phyloP scores from a whole-genome alignment of 2,888 invertebrate species.

The Volucella bombylans region DNA sequence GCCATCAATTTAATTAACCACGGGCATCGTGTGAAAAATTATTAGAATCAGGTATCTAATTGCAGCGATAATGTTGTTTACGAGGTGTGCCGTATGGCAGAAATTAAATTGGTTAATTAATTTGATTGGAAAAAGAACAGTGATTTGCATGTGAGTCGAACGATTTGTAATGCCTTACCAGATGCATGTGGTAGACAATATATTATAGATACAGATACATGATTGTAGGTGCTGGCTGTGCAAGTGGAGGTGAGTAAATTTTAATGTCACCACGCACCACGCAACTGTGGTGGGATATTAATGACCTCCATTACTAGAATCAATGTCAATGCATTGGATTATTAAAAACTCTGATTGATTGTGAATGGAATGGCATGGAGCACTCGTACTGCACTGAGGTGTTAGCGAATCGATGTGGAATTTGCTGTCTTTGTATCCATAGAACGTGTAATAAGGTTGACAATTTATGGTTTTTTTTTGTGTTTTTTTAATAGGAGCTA shows the following conservation, averaged over 20 bases:
- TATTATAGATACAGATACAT: neutral
- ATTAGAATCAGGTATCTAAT: conserved; percentile 67
- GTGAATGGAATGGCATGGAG: conserved; percentile 25
- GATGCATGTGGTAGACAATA: conserved; percentile 17
- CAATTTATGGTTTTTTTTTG: no score
- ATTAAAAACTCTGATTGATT: conserved; percentile 48
- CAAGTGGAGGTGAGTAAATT: conserved; percentile 32
- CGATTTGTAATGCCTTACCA: conserved; percentile 55
- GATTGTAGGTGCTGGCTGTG: neutral
- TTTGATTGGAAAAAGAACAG: conserved; percentile 56
- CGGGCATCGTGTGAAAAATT: conserved; percentile 72
- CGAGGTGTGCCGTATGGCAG: conserved; percentile 72
- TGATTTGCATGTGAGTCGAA: conserved; percentile 61
- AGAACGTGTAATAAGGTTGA: neutral
- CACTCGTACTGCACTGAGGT: no score
- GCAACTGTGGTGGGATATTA: conserved; percentile 36
- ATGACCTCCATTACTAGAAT: conserved; percentile 56
- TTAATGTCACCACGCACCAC: conserved; percentile 48
- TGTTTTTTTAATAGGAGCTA: no score
- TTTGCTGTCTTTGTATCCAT: conserved; percentile 2
- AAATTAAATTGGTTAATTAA: conserved; percentile 71
- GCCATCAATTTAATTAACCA: conserved; percentile 66
- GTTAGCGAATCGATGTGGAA: conserved; percentile 2
- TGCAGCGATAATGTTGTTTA: conserved; percentile 70
- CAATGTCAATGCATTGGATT: conserved; percentile 48